Evolutionary conservation across 1,140 invertebrate genomes (phyloP).

Genomic region (Epicauta chinensis): DNA sequence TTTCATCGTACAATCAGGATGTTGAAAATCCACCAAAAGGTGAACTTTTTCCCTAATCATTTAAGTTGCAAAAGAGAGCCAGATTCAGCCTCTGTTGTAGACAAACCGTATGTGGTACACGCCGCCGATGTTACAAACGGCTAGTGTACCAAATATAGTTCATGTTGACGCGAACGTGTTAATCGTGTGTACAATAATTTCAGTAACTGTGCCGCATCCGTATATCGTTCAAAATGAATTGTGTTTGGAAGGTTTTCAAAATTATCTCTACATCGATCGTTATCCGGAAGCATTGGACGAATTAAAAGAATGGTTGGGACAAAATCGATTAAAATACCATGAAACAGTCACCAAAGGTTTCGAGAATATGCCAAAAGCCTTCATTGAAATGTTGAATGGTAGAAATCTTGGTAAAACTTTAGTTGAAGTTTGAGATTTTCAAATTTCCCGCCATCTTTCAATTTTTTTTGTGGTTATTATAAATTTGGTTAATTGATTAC

Average conservation of each 20-base stretch:
- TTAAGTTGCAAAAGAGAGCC: too few relatives aligned
- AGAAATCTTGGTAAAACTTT: slow-evolving; percentile 62
- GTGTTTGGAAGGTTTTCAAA: slow-evolving; percentile 56
- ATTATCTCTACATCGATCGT: slow-evolving; percentile 45
- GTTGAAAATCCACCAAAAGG: slow-evolving; percentile 37
- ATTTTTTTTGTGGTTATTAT: background rate
- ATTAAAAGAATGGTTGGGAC: slow-evolving; percentile 50
- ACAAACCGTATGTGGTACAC: too few relatives aligned
- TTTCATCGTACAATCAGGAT: slow-evolving; percentile 53
- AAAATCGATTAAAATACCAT: slow-evolving; percentile 55
- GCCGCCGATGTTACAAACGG: too few relatives aligned
- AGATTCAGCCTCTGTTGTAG: too few relatives aligned
- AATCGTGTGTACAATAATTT: too few relatives aligned
- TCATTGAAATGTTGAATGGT: slow-evolving; percentile 55
- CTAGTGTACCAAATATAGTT: too few relatives aligned
- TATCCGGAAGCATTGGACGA: slow-evolving; percentile 51
- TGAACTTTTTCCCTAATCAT: too few relatives aligned
- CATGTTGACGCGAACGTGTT: too few relatives aligned
- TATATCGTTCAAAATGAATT: slow-evolving; percentile 49
- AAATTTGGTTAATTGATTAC: background rate
- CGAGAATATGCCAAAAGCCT: slow-evolving; percentile 59
- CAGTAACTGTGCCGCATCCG: slow-evolving; percentile 40
- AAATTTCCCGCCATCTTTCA: background rate
- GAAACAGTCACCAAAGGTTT: slow-evolving; percentile 60
- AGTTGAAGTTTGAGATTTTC: slow-evolving; percentile 38